phyloP scores from a whole-genome alignment of 2,888 invertebrate species.

The Sthenelais limicola region DNA sequence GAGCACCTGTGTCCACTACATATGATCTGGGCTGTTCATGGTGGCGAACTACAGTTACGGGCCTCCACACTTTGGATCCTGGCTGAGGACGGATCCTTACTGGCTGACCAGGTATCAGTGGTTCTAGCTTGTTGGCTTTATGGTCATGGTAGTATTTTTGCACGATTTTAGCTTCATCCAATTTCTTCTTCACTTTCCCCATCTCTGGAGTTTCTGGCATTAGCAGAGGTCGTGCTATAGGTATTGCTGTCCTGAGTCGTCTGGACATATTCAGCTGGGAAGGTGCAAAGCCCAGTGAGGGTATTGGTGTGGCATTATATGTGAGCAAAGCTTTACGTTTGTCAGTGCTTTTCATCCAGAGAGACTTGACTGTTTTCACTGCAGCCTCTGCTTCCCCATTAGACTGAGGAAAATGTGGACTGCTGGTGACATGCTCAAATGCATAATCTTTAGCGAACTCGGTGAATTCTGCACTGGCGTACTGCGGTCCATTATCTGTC shows the following conservation, averaged over 20 bases:
- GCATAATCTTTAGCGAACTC: slow-evolving; percentile 47
- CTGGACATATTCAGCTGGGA: slow-evolving; percentile 52
- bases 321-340: not conserved
- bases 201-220: slow-evolving; percentile 25
- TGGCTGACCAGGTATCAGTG: too few relatives aligned
- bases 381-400: slow-evolving; percentile 53
- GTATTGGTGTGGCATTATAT: slow-evolving; percentile 48
- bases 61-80: too few relatives aligned
- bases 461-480: slow-evolving; percentile 41
- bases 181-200: not conserved
- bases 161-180: not conserved
- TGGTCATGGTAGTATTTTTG: not conserved
- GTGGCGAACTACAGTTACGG: too few relatives aligned
- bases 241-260: slow-evolving; percentile 50
- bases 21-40: too few relatives aligned
- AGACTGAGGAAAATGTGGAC: slow-evolving; percentile 48
- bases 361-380: slow-evolving; percentile 50
- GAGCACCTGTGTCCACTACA: too few relatives aligned
- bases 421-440: slow-evolving; percentile 50
- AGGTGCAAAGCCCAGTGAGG: slow-evolving; percentile 46
- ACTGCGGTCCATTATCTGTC: slow-evolving; percentile 52
- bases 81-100: too few relatives aligned
- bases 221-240: slow-evolving; percentile 43
- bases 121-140: not conserved
- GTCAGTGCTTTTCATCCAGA: slow-evolving; percentile 31